Percentiles rank a stretch among this genome's conserved stretches.
Evolutionary conservation across 2,113 vertebrate species (phyloP).

Genomic region (Xyliphius kryptos): DNA sequence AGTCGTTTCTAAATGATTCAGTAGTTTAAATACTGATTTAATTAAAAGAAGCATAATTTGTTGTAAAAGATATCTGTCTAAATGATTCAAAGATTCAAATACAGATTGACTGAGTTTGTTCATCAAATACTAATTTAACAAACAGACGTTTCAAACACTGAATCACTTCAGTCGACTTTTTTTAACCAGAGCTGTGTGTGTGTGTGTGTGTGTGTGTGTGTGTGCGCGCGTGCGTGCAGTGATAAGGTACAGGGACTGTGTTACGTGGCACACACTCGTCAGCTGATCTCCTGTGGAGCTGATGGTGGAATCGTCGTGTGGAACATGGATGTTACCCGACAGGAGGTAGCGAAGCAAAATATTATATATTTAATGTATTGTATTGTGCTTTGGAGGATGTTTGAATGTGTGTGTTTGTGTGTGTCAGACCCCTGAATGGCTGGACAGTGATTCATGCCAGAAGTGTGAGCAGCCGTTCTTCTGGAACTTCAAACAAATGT

Average conservation of each 20-base stretch:
- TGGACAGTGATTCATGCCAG: constrained; percentile 97
- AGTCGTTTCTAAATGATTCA: too few species aligned
- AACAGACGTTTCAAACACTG: too few species aligned
- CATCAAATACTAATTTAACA: too few species aligned
- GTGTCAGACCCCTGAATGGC: constrained; percentile 89
- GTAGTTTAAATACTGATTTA: too few species aligned
- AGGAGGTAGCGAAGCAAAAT: constrained; percentile 72
- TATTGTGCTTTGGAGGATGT: background rate
- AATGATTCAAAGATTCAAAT: too few species aligned
- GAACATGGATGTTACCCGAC: constrained; percentile 97
- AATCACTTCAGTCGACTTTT: too few species aligned
- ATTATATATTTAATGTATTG: background rate
- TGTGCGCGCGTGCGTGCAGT: constrained; percentile 55
- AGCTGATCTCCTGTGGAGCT: constrained; percentile 92
- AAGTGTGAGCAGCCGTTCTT: constrained; percentile 98
- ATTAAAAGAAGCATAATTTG: too few species aligned
- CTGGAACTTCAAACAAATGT: constrained; percentile 99
- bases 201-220: constrained; percentile 34
- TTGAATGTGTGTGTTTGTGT: constrained; percentile 5
- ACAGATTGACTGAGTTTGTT: too few species aligned
- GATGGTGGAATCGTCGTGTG: constrained; percentile 93
- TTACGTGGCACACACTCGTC: constrained; percentile 87
- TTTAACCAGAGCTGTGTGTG: constrained; percentile 7
- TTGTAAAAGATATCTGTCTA: too few species aligned
- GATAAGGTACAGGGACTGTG: constrained; percentile 92